Evolutionary conservation across 2,797 vertebrate species (phyloP), one percentile per base, ranked within the genome.

Genomic region (Fundulus diaphanus): DNA sequence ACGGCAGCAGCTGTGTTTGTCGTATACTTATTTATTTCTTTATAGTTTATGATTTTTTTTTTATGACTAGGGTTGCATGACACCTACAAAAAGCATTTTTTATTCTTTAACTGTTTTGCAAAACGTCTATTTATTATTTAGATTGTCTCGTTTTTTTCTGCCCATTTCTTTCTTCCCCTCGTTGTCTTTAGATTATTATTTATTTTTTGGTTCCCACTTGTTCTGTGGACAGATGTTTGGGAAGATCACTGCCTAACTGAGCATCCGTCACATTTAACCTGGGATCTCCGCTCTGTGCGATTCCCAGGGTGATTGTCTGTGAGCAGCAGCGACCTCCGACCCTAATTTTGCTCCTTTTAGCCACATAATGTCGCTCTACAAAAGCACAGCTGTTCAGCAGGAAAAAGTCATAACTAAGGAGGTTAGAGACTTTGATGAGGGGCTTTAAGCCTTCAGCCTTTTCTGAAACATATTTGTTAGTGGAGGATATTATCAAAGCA

Each of bases 1-100:
- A 16, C 29, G 65, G 76, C 83, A 74, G 75, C 88, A 89, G 88
- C 84, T 90, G 90, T 76, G 82, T 73, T 44, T 78, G 29, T 73
- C 20, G 44, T n/a, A 16, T 29, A 12, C 7, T 16, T 29, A 8
- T 46, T 81, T 70, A 18, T 42, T 72, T 59, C 51, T 63, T 79
- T 5, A 24, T 68, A 67, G 48, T 90, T 85, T 78, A 67, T 76
- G 73, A 70, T 79, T 82, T 78, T 82, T 81, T 79, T 82, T 78
- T 82, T 81, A 56, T 67, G 59, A 68, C 56, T 35, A 42, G 59
- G 63, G 68, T 44, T 52, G 54, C n/a, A 57, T 78, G 61, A 20
- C 72, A 70, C 63, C 40, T 22, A 8, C 16, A 37, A 40, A 33
- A 44, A 40, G 5, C 27, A 5, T 16, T 1, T 33, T 11, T 1